Base-by-base conservation (phyloP, 2,113 vertebrate species). In the Plestiodon gilberti region DNA sequence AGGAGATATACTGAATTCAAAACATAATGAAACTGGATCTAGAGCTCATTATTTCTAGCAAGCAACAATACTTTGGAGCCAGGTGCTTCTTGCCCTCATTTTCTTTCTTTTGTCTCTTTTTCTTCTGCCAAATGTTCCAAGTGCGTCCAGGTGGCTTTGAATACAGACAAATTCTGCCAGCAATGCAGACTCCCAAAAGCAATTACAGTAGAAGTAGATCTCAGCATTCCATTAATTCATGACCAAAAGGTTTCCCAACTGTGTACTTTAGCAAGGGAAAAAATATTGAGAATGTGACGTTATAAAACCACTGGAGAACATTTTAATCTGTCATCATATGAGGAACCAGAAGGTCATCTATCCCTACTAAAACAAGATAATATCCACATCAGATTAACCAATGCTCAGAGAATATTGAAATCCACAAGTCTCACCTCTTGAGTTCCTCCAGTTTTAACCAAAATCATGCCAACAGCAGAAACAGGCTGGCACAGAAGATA, bases 171-270 rank as follows among this genome's bases (percentile, higher is more conserved):
- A 85, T 70, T 81, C 77, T 62, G 76, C 17, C 13, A 82, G 64
- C 40, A 64, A 28, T 0, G 23, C 0, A 2, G 67, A 52, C 76
- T 78, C 35, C 2, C 80, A 74, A 75, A 57, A 75, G 78, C 59
- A 87, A 82, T 76, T 87, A 67, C 61, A 87, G 43, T 23, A 74
- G 43, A 87, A 65, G 59, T 67, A n/a, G 11, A 74, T 64, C 40
- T 74, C 17, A 65, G 30, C 8, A 1, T 86, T 82, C 81, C 77
- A 69, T 57, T 73, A 52, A 73, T 1, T 4, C 2, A 0, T 30
- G 38, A 48, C 69, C 57, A 52, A 86, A 74, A 28, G n/a, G 59
- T 83, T 79, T 89, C 23, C 2, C 2, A 57, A 59, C 62, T 81
- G 15, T 85, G 22, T 0, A 75, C 61, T 57, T 2, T 0, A 48